phyloP scores from a whole-genome alignment of 1,140 invertebrate species.

The Streblospio benedicti region DNA sequence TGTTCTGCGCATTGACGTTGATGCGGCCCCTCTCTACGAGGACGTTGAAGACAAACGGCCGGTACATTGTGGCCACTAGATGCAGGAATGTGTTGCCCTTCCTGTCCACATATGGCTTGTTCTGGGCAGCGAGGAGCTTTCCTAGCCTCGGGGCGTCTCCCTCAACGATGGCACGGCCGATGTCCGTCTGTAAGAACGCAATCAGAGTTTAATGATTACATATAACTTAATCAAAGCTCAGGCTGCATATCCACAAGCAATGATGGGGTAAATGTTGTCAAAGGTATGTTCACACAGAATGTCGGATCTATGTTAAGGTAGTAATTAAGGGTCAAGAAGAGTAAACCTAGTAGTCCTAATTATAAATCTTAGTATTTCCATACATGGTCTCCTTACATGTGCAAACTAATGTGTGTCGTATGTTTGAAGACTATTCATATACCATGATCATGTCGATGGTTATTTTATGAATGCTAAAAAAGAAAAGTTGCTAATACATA shows the following conservation, averaged over 20 bases:
- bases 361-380: too few relatives aligned
- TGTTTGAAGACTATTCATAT: neutral
- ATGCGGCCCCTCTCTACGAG: conserved; percentile 28
- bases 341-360: too few relatives aligned
- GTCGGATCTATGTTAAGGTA: too few relatives aligned
- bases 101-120: neutral
- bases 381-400: neutral
- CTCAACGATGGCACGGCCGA: conserved; percentile 27
- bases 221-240: neutral
- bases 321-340: too few relatives aligned
- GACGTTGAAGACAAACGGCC: conserved; percentile 31
- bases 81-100: conserved; percentile 40
- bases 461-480: neutral
- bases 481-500: neutral
- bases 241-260: neutral
- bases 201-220: neutral
- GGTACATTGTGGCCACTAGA: conserved; percentile 36
- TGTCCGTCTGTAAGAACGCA: conserved; percentile 25
- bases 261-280: too few relatives aligned
- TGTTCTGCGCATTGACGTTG: conserved; percentile 35
- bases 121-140: conserved; percentile 13
- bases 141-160: conserved; percentile 22
- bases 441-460: neutral
- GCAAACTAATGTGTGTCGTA: neutral
- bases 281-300: too few relatives aligned